Evolutionary conservation across 2,797 vertebrate species (phyloP).

Genomic region (Urophycis tenuis): DNA sequence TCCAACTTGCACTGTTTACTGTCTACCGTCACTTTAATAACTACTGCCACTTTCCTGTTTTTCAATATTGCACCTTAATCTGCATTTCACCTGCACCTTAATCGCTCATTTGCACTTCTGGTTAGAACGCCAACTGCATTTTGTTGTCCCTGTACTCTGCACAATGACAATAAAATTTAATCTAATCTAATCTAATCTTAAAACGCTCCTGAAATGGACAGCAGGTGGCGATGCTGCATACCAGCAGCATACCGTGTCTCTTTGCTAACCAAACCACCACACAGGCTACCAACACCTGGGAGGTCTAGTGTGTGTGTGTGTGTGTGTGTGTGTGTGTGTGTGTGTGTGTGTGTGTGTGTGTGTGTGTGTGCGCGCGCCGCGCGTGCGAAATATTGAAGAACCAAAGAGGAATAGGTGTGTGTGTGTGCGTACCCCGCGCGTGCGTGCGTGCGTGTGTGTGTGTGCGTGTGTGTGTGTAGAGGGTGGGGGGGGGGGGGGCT

Average conservation of each 20-base stretch:
- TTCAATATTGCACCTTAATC: no score
- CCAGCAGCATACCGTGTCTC: not conserved
- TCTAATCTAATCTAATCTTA: no score
- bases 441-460: conserved; percentile 3
- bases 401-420: not conserved
- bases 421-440: not conserved
- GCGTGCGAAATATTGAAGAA: not conserved
- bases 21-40: no score
- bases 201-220: not conserved
- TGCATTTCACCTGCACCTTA: no score
- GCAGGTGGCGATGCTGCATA: not conserved
- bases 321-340: conserved; percentile 1
- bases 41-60: no score
- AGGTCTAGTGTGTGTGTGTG: not conserved
- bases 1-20: no score
- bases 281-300: not conserved
- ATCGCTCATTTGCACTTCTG: no score
- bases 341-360: conserved; percentile 11
- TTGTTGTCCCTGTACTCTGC: no score
- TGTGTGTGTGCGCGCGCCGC: conserved; percentile 4
- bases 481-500: not conserved
- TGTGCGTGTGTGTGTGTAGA: not conserved
- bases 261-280: not conserved
- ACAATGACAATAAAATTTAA: no score
- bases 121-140: no score